Conservation (phyloP, 1,140 invertebrate genomes). For the Homarus americanus region DNA sequence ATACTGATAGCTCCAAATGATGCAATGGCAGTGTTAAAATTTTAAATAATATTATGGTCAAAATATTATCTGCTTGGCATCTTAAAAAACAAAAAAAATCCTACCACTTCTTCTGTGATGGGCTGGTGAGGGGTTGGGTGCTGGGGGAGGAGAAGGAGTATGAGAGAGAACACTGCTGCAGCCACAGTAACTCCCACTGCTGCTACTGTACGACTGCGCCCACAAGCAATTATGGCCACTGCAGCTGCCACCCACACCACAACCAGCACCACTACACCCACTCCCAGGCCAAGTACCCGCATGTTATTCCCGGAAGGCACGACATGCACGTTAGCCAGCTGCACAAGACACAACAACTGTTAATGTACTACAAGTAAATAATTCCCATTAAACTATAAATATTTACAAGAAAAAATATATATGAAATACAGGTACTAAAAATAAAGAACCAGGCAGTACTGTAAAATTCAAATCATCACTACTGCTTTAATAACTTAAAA, state of each 20-base stretch:
- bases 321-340: slow-evolving; percentile 33
- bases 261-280: slow-evolving; percentile 45
- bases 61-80: no score
- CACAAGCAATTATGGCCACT: slow-evolving; percentile 46
- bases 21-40: no score
- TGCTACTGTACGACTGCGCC: slow-evolving; percentile 22
- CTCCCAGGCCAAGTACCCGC: slow-evolving; percentile 47
- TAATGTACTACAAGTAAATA: neutral
- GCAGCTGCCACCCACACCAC: slow-evolving; percentile 46
- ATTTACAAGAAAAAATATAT: neutral
- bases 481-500: no score
- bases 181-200: slow-evolving; percentile 38
- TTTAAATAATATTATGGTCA: no score
- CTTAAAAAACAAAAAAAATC: neutral
- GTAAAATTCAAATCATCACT: no score
- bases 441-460: no score
- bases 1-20: no score
- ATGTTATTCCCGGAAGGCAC: slow-evolving; percentile 33
- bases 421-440: no score
- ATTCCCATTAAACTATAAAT: neutral
- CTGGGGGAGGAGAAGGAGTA: slow-evolving; percentile 33
- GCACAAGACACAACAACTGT: neutral
- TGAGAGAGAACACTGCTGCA: slow-evolving; percentile 31
- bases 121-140: slow-evolving; percentile 39
- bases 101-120: slow-evolving; percentile 24